These are phyloP conservation scores for Perizoma affinitatum DNA, from an alignment of 2,888 invertebrate genomes.

Conservation along the genomic window DNA sequence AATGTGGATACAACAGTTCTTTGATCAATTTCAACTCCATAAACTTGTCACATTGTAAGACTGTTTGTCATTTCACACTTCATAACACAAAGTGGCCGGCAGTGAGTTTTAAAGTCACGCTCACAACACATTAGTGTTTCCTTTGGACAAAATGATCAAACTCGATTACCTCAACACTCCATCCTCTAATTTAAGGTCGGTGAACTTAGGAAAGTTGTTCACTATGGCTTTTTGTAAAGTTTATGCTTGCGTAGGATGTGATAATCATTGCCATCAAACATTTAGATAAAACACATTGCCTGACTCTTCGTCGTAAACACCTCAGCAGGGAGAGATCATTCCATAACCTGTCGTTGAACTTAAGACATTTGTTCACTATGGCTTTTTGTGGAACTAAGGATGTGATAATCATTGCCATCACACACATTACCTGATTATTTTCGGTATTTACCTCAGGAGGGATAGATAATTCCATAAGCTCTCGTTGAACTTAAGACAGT, in stretches of 20 bases:
- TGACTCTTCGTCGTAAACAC: no score
- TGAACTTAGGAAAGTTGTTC: constrained; percentile 18
- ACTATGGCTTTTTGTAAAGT: not conserved
- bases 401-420: no score
- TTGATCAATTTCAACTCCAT: constrained; percentile 21
- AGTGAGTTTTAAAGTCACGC: constrained; percentile 34
- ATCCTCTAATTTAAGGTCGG: constrained; percentile 26
- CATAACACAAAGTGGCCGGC: constrained; percentile 24
- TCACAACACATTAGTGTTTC: constrained; percentile 49
- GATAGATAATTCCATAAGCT: no score
- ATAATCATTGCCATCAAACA: not conserved
- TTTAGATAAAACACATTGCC: not conserved
- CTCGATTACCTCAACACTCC: constrained; percentile 29
- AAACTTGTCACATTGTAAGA: constrained; percentile 18
- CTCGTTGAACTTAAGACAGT: no score
- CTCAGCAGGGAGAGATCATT: no score
- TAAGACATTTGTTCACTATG: no score
- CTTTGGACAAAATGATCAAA: constrained; percentile 35
- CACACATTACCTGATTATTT: no score
- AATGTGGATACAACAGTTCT: constrained; percentile 14
- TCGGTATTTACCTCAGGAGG: no score
- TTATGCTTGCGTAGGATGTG: constrained; percentile 7
- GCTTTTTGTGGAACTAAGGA: no score
- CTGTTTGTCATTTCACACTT: constrained; percentile 32
- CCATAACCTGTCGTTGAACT: no score